phyloP scores from a whole-genome alignment of 2,797 vertebrate species.

The Esox masquinongy region DNA sequence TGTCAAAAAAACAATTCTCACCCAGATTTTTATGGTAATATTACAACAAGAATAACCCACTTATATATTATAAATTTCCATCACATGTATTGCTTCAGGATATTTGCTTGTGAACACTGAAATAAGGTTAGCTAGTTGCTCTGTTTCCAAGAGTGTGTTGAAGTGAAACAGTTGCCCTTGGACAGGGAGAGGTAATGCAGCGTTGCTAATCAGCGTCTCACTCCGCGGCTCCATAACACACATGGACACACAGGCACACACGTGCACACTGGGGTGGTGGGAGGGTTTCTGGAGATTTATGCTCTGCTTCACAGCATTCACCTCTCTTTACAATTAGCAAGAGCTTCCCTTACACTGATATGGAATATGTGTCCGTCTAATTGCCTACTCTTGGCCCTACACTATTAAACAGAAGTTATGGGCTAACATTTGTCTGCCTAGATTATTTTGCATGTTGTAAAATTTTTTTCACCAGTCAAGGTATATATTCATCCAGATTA shows the following conservation, averaged over 20 bases:
- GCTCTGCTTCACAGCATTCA: conserved; percentile 54
- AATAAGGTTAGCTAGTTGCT: conserved; percentile 37
- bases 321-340: conserved; percentile 64
- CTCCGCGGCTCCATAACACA: conserved; percentile 46
- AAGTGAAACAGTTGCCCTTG: conserved; percentile 75
- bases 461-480: too few relatives aligned
- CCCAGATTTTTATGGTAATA: conserved; percentile 35
- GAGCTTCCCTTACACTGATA: conserved; percentile 49
- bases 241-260: background rate
- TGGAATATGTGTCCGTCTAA: conserved; percentile 40
- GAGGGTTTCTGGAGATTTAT: conserved; percentile 47
- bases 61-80: conserved; percentile 37
- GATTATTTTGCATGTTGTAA: background rate
- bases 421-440: background rate
- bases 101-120: conserved; percentile 47
- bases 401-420: conserved; percentile 30
- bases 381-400: conserved; percentile 41
- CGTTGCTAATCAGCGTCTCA: conserved; percentile 74
- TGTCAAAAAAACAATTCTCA: conserved; percentile 51
- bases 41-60: conserved; percentile 40
- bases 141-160: conserved; percentile 57
- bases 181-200: conserved; percentile 72
- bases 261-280: background rate
- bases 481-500: too few relatives aligned
- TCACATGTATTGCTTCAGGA: conserved; percentile 53